phyloP scores from a whole-genome alignment of 2,888 invertebrate species.

The Venusia cambrica region DNA sequence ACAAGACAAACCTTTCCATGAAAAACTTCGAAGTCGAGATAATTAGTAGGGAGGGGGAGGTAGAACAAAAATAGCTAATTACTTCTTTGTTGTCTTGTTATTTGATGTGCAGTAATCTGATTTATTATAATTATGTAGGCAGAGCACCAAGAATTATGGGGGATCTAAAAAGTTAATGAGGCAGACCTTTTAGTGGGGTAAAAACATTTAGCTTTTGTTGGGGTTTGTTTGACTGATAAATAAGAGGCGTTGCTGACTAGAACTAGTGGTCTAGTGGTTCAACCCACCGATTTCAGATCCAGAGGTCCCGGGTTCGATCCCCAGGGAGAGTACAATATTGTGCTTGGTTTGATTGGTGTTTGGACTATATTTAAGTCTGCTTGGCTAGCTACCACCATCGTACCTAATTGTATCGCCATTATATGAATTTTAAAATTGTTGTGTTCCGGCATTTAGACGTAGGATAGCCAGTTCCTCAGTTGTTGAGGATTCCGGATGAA shows the following conservation, averaged over 20 bases:
- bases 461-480: too few relatives aligned
- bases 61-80: conserved; percentile 24
- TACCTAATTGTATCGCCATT: too few relatives aligned
- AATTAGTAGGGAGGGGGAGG: conserved; percentile 26
- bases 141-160: conserved; percentile 24
- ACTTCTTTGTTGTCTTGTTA: conserved; percentile 23
- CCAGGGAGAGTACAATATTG: too few relatives aligned
- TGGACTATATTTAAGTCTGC: too few relatives aligned
- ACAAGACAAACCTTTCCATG: conserved; percentile 5
- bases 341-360: too few relatives aligned
- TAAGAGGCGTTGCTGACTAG: neutral
- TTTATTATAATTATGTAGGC: conserved; percentile 29
- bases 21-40: conserved; percentile 19
- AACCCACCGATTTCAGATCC: too few relatives aligned
- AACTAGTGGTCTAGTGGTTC: neutral
- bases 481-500: too few relatives aligned
- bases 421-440: too few relatives aligned
- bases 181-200: conserved; percentile 22
- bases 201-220: conserved; percentile 17
- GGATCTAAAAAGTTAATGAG: conserved; percentile 29
- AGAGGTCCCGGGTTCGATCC: too few relatives aligned
- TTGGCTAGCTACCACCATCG: too few relatives aligned
- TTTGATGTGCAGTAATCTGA: conserved; percentile 31
- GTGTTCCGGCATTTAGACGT: too few relatives aligned
- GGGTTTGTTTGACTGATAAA: conserved; percentile 6